Conservation (phyloP, 2,888 invertebrate species). For the Graphium colonna region DNA sequence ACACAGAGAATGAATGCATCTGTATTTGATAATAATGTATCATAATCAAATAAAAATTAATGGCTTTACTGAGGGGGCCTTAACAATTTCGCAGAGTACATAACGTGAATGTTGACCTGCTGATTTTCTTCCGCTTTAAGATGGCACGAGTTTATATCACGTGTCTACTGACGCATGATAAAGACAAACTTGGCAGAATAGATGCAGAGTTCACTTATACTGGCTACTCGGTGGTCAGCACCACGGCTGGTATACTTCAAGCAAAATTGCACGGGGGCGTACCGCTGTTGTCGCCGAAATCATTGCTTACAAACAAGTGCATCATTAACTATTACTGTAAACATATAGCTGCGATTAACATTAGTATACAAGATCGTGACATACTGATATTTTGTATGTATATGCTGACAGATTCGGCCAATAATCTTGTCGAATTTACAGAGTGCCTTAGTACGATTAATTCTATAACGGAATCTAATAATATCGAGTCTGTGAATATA, state of each 20-base stretch:
- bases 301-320: constrained; percentile 26
- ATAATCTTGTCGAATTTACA: no score
- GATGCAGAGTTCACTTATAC: constrained; percentile 27
- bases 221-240: no score
- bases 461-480: no score
- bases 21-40: no score
- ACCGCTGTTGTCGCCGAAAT: constrained; percentile 27
- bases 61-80: no score
- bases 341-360: constrained; percentile 24
- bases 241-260: constrained; percentile 26
- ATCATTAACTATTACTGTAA: no score
- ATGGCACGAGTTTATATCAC: no score
- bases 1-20: no score
- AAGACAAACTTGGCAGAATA: constrained; percentile 26
- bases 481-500: constrained; percentile 3
- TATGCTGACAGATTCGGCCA: constrained; percentile 20
- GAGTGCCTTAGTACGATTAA: no score
- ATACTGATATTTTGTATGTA: constrained; percentile 23
- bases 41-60: no score
- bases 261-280: no score
- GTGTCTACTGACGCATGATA: constrained; percentile 28
- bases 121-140: not conserved
- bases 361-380: constrained; percentile 5
- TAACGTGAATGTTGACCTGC: constrained; percentile 24
- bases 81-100: constrained; percentile 28